These are phyloP conservation scores for Sprattus sprattus DNA, from an alignment of 2,113 vertebrate species.

Conservation along the genomic window DNA sequence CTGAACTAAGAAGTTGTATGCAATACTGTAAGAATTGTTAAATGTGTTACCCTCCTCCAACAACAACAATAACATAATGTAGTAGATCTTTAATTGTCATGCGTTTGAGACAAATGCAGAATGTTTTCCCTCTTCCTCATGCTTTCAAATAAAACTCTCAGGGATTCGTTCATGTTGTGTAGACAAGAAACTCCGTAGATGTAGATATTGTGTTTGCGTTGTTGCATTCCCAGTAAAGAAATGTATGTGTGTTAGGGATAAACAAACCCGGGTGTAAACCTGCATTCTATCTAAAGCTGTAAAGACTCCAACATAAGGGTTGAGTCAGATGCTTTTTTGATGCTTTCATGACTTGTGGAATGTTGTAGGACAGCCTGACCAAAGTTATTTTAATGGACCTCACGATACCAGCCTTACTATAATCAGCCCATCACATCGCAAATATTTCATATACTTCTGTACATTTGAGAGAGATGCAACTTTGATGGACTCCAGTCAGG, in stretches of 20 bases:
- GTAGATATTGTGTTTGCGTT: too few species aligned
- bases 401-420: background rate
- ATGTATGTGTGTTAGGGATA: background rate
- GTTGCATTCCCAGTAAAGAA: background rate
- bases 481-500: background rate
- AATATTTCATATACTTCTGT: background rate
- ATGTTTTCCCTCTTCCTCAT: background rate
- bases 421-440: background rate
- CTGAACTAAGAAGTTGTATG: background rate
- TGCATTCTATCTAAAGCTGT: too few species aligned
- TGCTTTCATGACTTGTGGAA: background rate
- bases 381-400: background rate
- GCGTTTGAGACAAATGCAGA: background rate
- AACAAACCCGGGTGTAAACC: too few species aligned
- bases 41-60: background rate
- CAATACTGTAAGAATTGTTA: background rate
- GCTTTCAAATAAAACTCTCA: background rate
- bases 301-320: background rate
- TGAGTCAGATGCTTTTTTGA: background rate
- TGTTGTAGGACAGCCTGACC: too few species aligned
- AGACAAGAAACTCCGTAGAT: too few species aligned
- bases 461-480: background rate
- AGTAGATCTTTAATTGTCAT: background rate
- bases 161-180: too few species aligned
- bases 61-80: background rate